These are phyloP conservation scores for Falco punctatus DNA, from an alignment of 2,113 vertebrate species.

Conservation along the genomic window DNA sequence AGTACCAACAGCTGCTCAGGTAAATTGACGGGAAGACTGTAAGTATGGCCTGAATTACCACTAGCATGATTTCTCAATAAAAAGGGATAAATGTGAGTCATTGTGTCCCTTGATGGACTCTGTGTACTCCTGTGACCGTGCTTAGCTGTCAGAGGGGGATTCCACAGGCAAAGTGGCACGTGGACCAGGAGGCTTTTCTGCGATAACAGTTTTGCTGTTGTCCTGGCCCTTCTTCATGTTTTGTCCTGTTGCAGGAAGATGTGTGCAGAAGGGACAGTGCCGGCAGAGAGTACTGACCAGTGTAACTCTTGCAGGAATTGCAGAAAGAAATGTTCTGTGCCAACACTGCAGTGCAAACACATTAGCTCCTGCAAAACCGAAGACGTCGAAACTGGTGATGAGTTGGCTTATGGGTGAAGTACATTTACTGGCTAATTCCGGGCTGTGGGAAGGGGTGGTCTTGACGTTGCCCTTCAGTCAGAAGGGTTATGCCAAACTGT, in stretches of 20 bases:
- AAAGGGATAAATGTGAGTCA: background rate
- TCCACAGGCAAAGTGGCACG: background rate
- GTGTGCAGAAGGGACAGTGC: background rate
- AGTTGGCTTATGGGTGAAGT: background rate
- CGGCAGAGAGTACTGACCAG: background rate
- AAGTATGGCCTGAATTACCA: background rate
- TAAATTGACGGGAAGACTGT: background rate
- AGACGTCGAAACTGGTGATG: background rate
- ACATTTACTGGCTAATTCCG: fast-evolving
- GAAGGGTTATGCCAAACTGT: background rate
- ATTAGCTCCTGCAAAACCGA: background rate
- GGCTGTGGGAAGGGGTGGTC: background rate
- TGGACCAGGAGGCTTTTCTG: background rate
- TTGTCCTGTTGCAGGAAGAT: background rate
- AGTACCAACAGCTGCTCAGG: background rate
- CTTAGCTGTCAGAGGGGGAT: background rate
- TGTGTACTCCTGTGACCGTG: background rate
- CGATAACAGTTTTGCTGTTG: background rate
- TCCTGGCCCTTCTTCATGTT: background rate
- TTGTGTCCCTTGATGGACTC: background rate
- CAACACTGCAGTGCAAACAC: background rate
- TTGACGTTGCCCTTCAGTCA: background rate
- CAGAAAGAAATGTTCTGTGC: background rate
- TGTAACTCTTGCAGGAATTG: background rate
- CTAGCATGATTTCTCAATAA: background rate